Evolutionary conservation across 2,888 invertebrate species (phyloP), one percentile per base, ranked within the genome.

Genomic region (Pristionchus mayeri): DNA sequence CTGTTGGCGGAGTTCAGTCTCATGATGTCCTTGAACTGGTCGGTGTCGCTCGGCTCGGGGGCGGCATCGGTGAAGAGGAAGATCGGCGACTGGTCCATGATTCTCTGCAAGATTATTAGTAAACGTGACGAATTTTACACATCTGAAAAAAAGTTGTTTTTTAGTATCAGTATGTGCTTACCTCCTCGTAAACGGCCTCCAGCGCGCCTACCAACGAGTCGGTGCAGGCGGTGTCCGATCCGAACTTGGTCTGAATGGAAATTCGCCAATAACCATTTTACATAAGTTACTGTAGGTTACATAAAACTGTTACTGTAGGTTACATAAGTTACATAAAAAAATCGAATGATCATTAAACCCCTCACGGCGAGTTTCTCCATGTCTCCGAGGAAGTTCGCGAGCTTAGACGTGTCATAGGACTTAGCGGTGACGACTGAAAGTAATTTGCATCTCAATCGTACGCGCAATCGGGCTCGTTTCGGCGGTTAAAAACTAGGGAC

Each of bases 61-160:
- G 87, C 84, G 21, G 88, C 90, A 71, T 91, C 90, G 44, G 91
- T 91, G 87, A 91, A 89, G 16, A 89, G 84, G 84, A 88, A 88
- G 80, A 91, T 85, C 7, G 91, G 89, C 30, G 91, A 91, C 83
- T 90, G 71, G 71, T 82, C 63, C 52, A 52, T 60, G 60, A 60
- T 82, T 34, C 27, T 48, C 81, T 82, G 63, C 9, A 82, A 44
- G 6, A 79, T 52, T 2, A 63, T 27, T 34, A 37, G 37, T 37
- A 57, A 57, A 18, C 21, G 57, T 6, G 44, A 44, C 44, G 7
- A 44, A 44, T 44, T 44, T 9, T n/a, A n/a, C n/a, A n/a, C n/a
- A n/a, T n/a, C n/a, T n/a, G n/a, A n/a, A n/a, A n/a, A n/a, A n/a
- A n/a, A n/a, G n/a, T n/a, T n/a, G n/a, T n/a, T n/a, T n/a, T n/a